Conservation (phyloP, 2,797 vertebrate species). For the Tympanoctomys barrerae region DNA sequence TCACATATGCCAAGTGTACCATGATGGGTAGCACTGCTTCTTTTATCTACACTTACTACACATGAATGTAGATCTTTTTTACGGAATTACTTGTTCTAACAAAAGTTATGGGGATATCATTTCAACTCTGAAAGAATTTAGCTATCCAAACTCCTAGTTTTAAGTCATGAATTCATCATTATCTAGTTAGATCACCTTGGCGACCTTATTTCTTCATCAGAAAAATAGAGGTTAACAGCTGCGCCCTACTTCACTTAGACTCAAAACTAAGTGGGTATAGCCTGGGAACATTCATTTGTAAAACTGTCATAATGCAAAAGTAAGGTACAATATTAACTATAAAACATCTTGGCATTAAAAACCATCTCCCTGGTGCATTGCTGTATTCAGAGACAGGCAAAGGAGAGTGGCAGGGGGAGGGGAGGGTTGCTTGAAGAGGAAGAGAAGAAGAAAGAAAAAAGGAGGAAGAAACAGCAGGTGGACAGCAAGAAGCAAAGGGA, state of each 20-base stretch:
- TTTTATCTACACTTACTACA: background rate
- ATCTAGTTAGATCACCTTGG: background rate
- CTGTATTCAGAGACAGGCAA: constrained; percentile 3
- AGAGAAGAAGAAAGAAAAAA: background rate
- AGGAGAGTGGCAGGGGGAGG: background rate
- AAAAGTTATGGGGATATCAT: background rate
- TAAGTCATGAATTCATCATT: background rate
- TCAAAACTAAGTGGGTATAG: background rate
- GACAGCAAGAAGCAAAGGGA: background rate
- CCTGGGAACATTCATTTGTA: constrained; percentile 8
- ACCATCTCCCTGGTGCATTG: background rate
- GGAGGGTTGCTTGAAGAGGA: background rate
- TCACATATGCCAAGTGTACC: background rate
- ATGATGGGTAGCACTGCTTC: background rate
- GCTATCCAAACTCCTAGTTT: background rate
- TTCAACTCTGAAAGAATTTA: constrained; percentile 33
- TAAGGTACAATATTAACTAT: background rate
- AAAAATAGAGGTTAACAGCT: constrained; percentile 40
- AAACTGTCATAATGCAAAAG: constrained; percentile 42
- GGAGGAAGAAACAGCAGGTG: background rate
- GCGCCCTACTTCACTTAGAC: background rate
- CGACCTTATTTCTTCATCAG: constrained; percentile 16
- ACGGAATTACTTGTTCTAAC: background rate
- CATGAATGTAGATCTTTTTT: background rate
- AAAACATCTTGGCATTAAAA: constrained; percentile 32